Percentiles rank a stretch among this genome's conserved stretches.
These are phyloP conservation scores for Spialia ferax DNA, from an alignment of 2,888 invertebrate species.

Conservation along the genomic window DNA sequence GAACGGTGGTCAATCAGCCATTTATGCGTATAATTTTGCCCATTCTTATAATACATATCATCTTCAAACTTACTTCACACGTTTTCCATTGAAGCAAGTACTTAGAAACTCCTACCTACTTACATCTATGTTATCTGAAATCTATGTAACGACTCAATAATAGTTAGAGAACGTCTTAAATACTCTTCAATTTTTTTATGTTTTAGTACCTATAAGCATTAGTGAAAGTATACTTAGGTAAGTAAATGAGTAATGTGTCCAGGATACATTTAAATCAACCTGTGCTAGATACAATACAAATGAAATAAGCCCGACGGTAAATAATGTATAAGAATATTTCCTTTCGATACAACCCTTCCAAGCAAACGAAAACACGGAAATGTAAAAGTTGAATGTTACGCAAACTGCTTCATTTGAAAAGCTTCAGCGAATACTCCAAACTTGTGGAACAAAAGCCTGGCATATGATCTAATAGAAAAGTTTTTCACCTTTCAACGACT, in stretches of 20 bases:
- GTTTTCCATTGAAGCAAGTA: not conserved
- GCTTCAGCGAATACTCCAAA: not conserved
- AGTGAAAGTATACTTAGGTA: too few relatives aligned
- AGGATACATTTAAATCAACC: too few relatives aligned
- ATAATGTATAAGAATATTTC: not conserved
- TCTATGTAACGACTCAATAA: too few relatives aligned
- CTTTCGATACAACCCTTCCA: not conserved
- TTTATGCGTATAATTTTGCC: conserved; percentile 64
- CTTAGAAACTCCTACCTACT: too few relatives aligned
- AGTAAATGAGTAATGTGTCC: too few relatives aligned
- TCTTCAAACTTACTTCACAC: not conserved
- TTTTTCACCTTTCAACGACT: conserved; percentile 14
- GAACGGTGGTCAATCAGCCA: conserved; percentile 63
- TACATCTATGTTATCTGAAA: too few relatives aligned
- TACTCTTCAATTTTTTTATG: too few relatives aligned
- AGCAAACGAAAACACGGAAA: conserved; percentile 10
- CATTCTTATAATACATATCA: conserved; percentile 48
- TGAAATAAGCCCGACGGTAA: too few relatives aligned
- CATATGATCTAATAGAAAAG: conserved; percentile 33
- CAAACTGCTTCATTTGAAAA: conserved; percentile 6
- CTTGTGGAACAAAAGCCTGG: conserved; percentile 17
- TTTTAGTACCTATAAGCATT: too few relatives aligned
- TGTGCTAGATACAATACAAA: too few relatives aligned
- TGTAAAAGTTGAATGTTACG: conserved; percentile 14
- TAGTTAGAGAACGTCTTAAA: too few relatives aligned